Conservation (phyloP, 2,888 invertebrate genomes). For the Toxonevra muliebris region DNA sequence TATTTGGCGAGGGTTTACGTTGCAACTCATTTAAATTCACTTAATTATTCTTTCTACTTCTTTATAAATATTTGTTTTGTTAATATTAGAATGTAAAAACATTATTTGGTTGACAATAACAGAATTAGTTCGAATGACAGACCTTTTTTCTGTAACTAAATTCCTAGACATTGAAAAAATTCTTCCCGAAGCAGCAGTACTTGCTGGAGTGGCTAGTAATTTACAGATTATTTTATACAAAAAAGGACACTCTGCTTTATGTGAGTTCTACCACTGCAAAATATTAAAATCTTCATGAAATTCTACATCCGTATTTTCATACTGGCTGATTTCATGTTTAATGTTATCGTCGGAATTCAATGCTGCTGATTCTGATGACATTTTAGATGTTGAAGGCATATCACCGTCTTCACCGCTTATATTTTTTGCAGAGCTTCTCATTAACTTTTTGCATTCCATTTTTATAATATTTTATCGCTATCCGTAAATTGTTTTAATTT, state of each 20-base stretch:
- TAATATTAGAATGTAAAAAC: too few species aligned
- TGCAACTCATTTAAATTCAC: too few species aligned
- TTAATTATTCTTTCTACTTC: too few species aligned
- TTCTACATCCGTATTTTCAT: conserved; percentile 24
- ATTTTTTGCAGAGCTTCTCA: conserved; percentile 28
- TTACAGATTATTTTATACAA: conserved; percentile 37
- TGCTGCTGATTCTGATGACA: conserved; percentile 11
- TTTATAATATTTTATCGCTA: conserved; percentile 30
- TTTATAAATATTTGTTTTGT: too few species aligned
- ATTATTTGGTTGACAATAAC: too few species aligned
- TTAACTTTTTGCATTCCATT: conserved; percentile 33
- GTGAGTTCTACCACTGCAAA: conserved; percentile 31
- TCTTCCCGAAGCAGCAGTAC: conserved; percentile 31
- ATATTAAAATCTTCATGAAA: conserved; percentile 32
- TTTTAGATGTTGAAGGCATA: conserved; percentile 13
- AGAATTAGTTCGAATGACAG: too few species aligned
- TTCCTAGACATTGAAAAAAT: too few species aligned
- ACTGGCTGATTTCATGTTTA: conserved; percentile 28
- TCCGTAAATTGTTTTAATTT: conserved; percentile 31
- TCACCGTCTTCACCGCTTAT: conserved; percentile 1
- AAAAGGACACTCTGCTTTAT: conserved; percentile 32
- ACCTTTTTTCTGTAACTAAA: too few species aligned
- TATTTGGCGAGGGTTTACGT: too few species aligned
- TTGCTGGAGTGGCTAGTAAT: conserved; percentile 36
- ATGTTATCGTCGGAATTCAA: conserved; percentile 17